Percentiles rank a stretch among this genome's conserved stretches.
phyloP scores from a whole-genome alignment of 1,140 invertebrate genomes.

The Drosophila rufa region DNA sequence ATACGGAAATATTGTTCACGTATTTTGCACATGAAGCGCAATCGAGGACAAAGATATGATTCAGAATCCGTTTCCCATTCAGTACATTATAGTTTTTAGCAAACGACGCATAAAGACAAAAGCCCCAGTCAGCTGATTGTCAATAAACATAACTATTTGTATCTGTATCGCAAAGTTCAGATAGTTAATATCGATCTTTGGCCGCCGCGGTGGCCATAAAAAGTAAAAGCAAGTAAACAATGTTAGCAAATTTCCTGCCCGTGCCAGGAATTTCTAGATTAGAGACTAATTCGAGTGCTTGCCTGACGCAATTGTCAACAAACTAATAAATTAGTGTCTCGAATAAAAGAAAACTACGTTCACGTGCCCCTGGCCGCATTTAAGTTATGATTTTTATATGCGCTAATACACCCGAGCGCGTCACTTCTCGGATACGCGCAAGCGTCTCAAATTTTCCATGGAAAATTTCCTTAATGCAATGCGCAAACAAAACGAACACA shows the following conservation, averaged over 20 bases:
- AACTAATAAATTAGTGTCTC: conserved; percentile 38
- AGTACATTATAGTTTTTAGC: conserved; percentile 16
- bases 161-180: conserved; percentile 19
- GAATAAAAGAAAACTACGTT: conserved; percentile 13
- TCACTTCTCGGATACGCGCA: conserved; percentile 21
- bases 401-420: conserved; percentile 10
- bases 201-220: conserved; percentile 1
- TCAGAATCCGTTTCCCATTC: conserved; percentile 5
- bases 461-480: conserved; percentile 56
- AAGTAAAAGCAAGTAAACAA: conserved; percentile 33
- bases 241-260: neutral
- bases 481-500: conserved; percentile 24
- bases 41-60: conserved; percentile 56
- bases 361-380: conserved; percentile 35
- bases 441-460: conserved; percentile 56
- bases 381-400: conserved; percentile 15
- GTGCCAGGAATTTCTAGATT: conserved; percentile 26
- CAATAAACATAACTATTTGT: conserved; percentile 2
- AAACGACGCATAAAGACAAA: conserved; percentile 13
- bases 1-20: conserved; percentile 59
- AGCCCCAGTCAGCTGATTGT: conserved; percentile 1
- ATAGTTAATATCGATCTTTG: conserved; percentile 57
- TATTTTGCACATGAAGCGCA: conserved; percentile 32
- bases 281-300: conserved; percentile 16
- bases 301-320: conserved; percentile 30